Evolutionary conservation across 2,888 invertebrate species (phyloP).

Genomic region (Himalopsyche anomala): DNA sequence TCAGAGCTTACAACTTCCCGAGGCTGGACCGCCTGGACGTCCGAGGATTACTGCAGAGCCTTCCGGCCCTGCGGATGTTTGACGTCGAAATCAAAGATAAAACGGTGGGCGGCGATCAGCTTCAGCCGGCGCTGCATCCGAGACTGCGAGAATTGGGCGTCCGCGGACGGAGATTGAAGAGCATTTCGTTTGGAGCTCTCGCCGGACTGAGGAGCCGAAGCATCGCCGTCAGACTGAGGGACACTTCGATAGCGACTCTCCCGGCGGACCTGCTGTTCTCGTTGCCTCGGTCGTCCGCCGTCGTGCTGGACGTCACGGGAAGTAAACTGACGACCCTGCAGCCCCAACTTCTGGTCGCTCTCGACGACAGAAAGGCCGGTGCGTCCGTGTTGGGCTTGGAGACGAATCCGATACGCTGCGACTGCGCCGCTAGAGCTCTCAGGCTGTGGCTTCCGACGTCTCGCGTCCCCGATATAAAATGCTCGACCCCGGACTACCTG

Average conservation of each 20-base stretch:
- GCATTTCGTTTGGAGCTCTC: slow-evolving; percentile 88
- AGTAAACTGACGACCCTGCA: slow-evolving; percentile 86
- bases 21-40: slow-evolving; percentile 90
- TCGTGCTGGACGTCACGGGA: slow-evolving; percentile 87
- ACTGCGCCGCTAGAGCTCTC: slow-evolving; percentile 88
- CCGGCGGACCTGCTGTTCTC: slow-evolving; percentile 92
- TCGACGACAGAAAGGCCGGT: slow-evolving; percentile 89
- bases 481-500: slow-evolving; percentile 84
- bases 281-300: slow-evolving; percentile 89
- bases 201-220: slow-evolving; percentile 87
- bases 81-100: slow-evolving; percentile 93
- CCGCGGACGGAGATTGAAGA: slow-evolving; percentile 84
- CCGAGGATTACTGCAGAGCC: slow-evolving; percentile 87
- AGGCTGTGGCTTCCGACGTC: slow-evolving; percentile 85
- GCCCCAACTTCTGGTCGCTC: slow-evolving; percentile 86
- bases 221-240: slow-evolving; percentile 85
- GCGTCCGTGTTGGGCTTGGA: slow-evolving; percentile 85
- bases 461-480: slow-evolving; percentile 80
- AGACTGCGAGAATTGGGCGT: slow-evolving; percentile 85
- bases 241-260: slow-evolving; percentile 86
- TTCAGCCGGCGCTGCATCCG: slow-evolving; percentile 87
- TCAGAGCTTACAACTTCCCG: slow-evolving; percentile 87
- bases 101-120: slow-evolving; percentile 87
- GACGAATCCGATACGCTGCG: slow-evolving; percentile 89
- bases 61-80: slow-evolving; percentile 84